Evolutionary conservation across 2,888 invertebrate species (phyloP).

Genomic region (Amitus sp.): DNA sequence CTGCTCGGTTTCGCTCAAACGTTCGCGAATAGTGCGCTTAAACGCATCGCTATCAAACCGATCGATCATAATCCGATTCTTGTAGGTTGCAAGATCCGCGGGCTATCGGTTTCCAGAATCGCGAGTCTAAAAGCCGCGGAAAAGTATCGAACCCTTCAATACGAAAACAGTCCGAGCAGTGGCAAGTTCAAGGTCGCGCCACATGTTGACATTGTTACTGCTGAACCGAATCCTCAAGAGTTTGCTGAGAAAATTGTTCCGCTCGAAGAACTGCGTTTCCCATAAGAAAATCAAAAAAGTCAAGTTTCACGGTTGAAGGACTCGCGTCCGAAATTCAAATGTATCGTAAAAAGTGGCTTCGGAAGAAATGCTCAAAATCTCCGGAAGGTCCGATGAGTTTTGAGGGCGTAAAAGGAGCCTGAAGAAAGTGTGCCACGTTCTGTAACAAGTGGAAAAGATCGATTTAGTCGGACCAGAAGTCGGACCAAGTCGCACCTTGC

Average conservation of each 20-base stretch:
- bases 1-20: too few species aligned
- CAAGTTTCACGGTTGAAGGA: too few species aligned
- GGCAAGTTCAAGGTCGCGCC: constrained; percentile 35
- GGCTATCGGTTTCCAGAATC: too few species aligned
- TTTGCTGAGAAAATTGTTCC: constrained; percentile 43
- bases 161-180: neutral
- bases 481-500: constrained; percentile 13
- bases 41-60: too few species aligned
- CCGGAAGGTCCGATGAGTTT: neutral
- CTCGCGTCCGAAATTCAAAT: too few species aligned
- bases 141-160: too few species aligned
- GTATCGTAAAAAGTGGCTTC: too few species aligned
- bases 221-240: constrained; percentile 45
- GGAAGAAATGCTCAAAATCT: neutral
- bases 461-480: constrained; percentile 22
- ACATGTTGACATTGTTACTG: constrained; percentile 53
- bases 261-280: neutral
- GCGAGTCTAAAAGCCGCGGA: too few species aligned
- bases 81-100: too few species aligned
- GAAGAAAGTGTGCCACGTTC: constrained; percentile 28
- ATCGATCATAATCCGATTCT: too few species aligned
- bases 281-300: too few species aligned
- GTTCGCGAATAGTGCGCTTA: too few species aligned
- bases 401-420: neutral
- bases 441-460: constrained; percentile 28